Evolutionary conservation across 2,797 vertebrate species (phyloP), one percentile per base, ranked within the genome.

Genomic region (Selene dorsalis): DNA sequence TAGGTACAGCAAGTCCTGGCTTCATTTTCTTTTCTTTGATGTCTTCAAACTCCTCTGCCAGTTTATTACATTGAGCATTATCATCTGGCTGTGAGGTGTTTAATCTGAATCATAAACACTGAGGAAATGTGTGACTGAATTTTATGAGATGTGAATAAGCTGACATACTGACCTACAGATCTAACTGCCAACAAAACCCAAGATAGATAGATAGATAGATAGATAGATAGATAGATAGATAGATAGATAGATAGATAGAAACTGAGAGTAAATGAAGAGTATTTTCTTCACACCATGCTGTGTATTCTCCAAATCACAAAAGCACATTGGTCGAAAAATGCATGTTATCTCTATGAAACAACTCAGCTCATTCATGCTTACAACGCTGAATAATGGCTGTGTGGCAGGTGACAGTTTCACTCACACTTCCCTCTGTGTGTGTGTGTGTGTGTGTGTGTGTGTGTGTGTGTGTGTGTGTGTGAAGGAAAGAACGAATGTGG

Each of bases 141-240:
- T 32, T 48, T 35, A 32, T 55, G 28, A 67, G 57, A 68, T 75
- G 72, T 52, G 72, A 79, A 79, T 43, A 75, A 10, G 0, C 64
- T 63, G 65, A 74, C 80, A 76, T 16, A 61, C 57, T 83, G 77
- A 80, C 84, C 67, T 9, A 41, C 47, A 39, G 55, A 65, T 41
- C 14, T 39, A 11, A 14, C 8, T 5, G 16, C 6, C 10, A 28
- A 71, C 47, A 50, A 11, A 35, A 35, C 6, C 32, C 7, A 35
- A 35, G 32, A 73, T 41, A 65, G 77, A 80, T 61, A 72, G 72
- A 65, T 43, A 67, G 61, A 58, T n/a, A 72, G 52, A 71, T 67
- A 75, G 73, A 76, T 76, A 62, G 61, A 76, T 68, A 70, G 57
- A 73, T 69, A 63, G 70, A 69, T 57, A 73, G 77, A 74, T 50